Evolutionary conservation across 2,888 invertebrate genomes (phyloP).

Genomic region (Erynnis tages): DNA sequence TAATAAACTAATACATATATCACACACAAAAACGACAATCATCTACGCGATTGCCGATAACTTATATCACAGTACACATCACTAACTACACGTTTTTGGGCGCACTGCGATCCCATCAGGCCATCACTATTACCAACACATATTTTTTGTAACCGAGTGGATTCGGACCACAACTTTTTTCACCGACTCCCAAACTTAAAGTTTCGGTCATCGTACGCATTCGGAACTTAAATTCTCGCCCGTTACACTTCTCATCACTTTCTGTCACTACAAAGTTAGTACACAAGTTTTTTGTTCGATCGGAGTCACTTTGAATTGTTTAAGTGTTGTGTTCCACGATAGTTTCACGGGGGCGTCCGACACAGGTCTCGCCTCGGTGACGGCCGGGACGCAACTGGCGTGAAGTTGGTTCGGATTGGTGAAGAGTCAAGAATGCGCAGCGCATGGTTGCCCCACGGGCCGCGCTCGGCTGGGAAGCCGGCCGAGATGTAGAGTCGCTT

Average conservation of each 20-base stretch:
- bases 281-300: slow-evolving; percentile 44
- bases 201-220: slow-evolving; percentile 72
- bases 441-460: slow-evolving; percentile 78
- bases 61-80: slow-evolving; percentile 79
- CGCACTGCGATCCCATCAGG: slow-evolving; percentile 78
- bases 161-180: slow-evolving; percentile 75
- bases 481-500: slow-evolving; percentile 58
- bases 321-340: slow-evolving; percentile 70
- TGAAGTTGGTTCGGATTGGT: slow-evolving; percentile 75
- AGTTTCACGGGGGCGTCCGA: slow-evolving; percentile 54
- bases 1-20: slow-evolving; percentile 76
- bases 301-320: slow-evolving; percentile 66
- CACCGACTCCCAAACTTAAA: slow-evolving; percentile 58
- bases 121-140: slow-evolving; percentile 74
- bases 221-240: slow-evolving; percentile 43
- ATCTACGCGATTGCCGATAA: slow-evolving; percentile 75
- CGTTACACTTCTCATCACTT: slow-evolving; percentile 63
- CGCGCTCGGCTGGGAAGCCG: slow-evolving; percentile 63
- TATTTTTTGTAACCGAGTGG: slow-evolving; percentile 73
- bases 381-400: slow-evolving; percentile 70
- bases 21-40: slow-evolving; percentile 74
- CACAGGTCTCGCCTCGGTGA: slow-evolving; percentile 57
- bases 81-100: slow-evolving; percentile 73
- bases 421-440: slow-evolving; percentile 71
- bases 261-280: slow-evolving; percentile 38